Base-by-base conservation (phyloP, 2,113 vertebrate genomes). In the Piaya cayana region DNA sequence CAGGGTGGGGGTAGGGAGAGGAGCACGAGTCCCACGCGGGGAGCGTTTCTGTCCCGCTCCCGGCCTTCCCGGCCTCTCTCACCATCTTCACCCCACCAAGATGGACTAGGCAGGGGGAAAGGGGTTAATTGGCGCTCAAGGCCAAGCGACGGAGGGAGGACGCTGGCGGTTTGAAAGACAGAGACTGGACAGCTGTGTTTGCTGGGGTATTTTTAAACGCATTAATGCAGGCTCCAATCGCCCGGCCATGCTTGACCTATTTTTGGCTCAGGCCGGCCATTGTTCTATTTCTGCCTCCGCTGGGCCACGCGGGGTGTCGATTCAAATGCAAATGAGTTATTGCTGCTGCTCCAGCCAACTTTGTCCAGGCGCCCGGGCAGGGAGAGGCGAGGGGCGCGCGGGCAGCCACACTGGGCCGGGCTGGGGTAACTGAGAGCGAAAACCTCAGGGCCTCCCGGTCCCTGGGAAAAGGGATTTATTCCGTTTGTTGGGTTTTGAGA, bases 251-350 rank as follows among this genome's bases (percentile, higher is more conserved):
- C 98, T 98, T 99, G 99, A 99, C 99, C 99, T 99, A 99, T 99
- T 99, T 99, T 98, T 99, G 99, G 99, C 99, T 98, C 96, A 98
- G 98, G 98, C 98, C 97, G 98, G 98, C 98, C 99, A 99, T 99
- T 99, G 99, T 99, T 99, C 99, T 99, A 99, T 99, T 99, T 99
- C 98, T 99, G 99, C 98, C 98, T 98, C 99, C 98, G 99, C 98
- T 98, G 99, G 99, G 98, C 98, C 98, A 97, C 97, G 98, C 98
- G 98, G 98, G 98, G 99, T 99, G 99, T 99, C 99, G 98, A 99
- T 99, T 99, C 98, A 99, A 98, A 99, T 99, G 99, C 98, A 99
- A 99, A 99, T 99, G 97, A 98, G 98, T 98, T 98, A 95, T 97
- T 95, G 97, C 98, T 75, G 92, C 98, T 77, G 98, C 97, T 98